These are phyloP conservation scores for Erebia ligea DNA, from an alignment of 2,888 invertebrate genomes.

Conservation along the genomic window DNA sequence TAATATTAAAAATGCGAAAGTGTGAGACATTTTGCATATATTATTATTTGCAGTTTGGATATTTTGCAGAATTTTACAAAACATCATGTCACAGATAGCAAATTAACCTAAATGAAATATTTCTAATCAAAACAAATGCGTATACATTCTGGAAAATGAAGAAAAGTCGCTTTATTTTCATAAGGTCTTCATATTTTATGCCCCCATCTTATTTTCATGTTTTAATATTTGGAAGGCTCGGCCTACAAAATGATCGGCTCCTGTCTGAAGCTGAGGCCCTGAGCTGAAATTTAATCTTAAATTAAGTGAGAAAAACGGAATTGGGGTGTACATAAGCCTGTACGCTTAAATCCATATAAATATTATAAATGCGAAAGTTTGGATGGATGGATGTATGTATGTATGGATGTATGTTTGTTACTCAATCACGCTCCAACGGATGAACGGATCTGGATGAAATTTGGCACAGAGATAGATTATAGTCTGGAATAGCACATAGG, in stretches of 20 bases:
- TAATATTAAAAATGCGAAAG: too few relatives aligned
- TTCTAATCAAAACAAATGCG: not conserved
- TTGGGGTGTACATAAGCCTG: not conserved
- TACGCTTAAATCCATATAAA: not conserved
- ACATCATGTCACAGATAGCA: not conserved
- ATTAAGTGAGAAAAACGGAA: conserved; percentile 14
- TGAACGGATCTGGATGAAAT: too few relatives aligned
- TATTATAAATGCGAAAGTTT: not conserved
- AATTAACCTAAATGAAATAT: not conserved
- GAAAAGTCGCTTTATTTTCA: conserved; percentile 2
- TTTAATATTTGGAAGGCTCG: not conserved
- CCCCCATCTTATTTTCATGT: not conserved
- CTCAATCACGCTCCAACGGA: too few relatives aligned
- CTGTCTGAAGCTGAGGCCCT: not conserved
- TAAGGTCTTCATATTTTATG: not conserved
- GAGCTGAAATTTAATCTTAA: conserved; percentile 10
- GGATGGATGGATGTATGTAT: too few relatives aligned
- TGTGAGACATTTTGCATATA: too few relatives aligned
- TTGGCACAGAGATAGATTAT: too few relatives aligned
- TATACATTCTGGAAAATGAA: not conserved
- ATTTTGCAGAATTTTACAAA: too few relatives aligned
- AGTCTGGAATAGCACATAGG: too few relatives aligned
- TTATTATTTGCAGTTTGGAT: too few relatives aligned
- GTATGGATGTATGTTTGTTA: too few relatives aligned
- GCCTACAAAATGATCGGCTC: not conserved